Evolutionary conservation across 2,888 invertebrate genomes (phyloP).

Genomic region (Drosophila rellima): DNA sequence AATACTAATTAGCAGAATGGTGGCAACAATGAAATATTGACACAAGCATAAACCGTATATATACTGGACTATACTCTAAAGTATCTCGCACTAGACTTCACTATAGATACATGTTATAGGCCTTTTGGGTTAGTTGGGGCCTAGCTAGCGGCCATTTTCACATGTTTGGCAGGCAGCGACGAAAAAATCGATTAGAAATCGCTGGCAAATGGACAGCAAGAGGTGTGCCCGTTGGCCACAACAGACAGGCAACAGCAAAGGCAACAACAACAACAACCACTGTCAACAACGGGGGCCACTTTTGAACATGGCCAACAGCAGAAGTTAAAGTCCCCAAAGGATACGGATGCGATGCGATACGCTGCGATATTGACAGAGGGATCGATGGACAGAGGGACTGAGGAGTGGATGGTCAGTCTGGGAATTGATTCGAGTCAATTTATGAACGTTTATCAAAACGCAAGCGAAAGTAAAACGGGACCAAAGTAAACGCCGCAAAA

Average conservation of each 20-base stretch:
- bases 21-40: slow-evolving; percentile 70
- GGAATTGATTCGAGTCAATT: slow-evolving; percentile 48
- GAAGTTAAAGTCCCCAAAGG: slow-evolving; percentile 13
- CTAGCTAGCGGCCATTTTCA: slow-evolving; percentile 55
- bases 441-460: slow-evolving; percentile 56
- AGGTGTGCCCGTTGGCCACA: slow-evolving; percentile 75
- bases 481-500: not conserved
- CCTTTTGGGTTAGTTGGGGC: slow-evolving; percentile 26
- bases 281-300: slow-evolving; percentile 40
- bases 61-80: slow-evolving; percentile 30
- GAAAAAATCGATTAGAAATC: slow-evolving; percentile 81
- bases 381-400: not conserved
- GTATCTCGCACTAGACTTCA: slow-evolving; percentile 5
- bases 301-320: slow-evolving; percentile 26
- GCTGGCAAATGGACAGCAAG: slow-evolving; percentile 79
- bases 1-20: slow-evolving; percentile 75
- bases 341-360: slow-evolving; percentile 34
- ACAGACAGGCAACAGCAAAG: slow-evolving; percentile 35
- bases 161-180: slow-evolving; percentile 53
- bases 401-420: slow-evolving; percentile 10
- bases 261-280: slow-evolving; percentile 25
- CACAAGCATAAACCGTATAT: slow-evolving; percentile 42
- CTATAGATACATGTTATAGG: slow-evolving; percentile 18
- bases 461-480: slow-evolving; percentile 65
- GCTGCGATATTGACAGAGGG: slow-evolving; percentile 39